Evolutionary conservation across 1,140 invertebrate genomes (phyloP), one percentile per base, ranked within the genome.

Genomic region (Druon quercuslanigerum): DNA sequence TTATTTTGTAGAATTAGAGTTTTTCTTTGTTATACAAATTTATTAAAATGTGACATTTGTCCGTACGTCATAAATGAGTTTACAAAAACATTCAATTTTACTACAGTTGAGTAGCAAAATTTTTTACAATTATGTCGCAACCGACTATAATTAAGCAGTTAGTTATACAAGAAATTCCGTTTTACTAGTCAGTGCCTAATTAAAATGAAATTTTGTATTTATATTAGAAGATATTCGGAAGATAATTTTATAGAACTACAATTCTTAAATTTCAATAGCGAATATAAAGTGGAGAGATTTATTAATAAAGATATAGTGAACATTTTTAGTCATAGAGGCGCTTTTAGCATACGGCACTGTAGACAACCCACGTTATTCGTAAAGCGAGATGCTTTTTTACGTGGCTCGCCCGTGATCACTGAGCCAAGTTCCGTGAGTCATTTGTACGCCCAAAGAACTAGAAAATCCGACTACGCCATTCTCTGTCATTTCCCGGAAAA

Each of bases 391-490:
- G 51, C 54, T 57, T 57, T 57, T 25, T 60, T 17, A 66, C 57
- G 14, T 66, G 20, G 13, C 20, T 16, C 20, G 51, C 20, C 7
- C 20, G 51, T 54, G 17, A 40, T 33, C 57, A 66, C 57, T 14
- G 57, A 66, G 25, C n/a, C 25, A 33, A 3, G 25, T 33, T 20
- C 20, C n/a, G 56, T 60, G 56, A 60, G 57, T 66, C 57, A 66
- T 66, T 40, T 66, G 7, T 46, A 66, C 33, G 13, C 60, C 25
- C 60, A 14, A 25, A 66, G 52, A 54, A 54, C 52, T 17, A 17
- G 60, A 66, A 66, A 66, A 66, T 66, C 60, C 60, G 60, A 40
- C 60, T 40, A 66, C 57, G 25, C 25, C 25, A 33, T 46, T 46
- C 40, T 46, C 40, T 46, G 7, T 46, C 60, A 66, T 66, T 40